Evolutionary conservation across 1,140 invertebrate genomes (phyloP), one percentile per base, ranked within the genome.

Genomic region (Nautilus pompilius): DNA sequence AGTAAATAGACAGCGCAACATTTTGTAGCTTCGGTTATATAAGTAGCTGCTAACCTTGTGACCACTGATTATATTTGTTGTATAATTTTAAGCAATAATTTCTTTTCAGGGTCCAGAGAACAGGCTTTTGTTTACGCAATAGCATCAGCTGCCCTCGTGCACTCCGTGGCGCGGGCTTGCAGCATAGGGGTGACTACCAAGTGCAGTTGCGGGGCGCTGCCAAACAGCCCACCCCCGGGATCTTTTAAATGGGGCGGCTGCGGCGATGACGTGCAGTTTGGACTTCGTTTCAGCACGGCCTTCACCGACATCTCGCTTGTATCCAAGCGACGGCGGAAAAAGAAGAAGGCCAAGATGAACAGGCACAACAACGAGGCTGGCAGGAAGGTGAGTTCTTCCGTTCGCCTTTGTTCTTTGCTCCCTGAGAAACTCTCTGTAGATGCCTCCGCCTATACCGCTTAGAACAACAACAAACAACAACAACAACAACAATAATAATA

Each of bases 121-220:
- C 91, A 91, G 53, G 90, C 91, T 0, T 91, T 90, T 62, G 85
- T 93, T 34, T 87, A 93, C 70, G 89, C 90, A 0, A 80, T 93
- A 8, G 84, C 89, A 0, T 88, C 90, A 0, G 90, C 91, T 0
- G 88, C 90, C 2, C 80, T 93, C 48, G 87, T 88, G 13, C 89
- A 90, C 76, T 87, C 88, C 3, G 84, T 92, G 17, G 88, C 91
- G 0, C 83, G 88, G 66, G 90, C 88, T 1, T 94, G 92, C 77
- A 87, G 89, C 30, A 84, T 85, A 4, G 89, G 88, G 5, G 87
- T 87, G 68, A 81, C 89, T 22, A 88, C 87, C 3, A 87, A 88
- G 66, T 90, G 89, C 72, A 85, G 84, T 64, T 90, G 89, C 74
- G 87, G 88, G 62, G 75, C 83, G 49, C 61, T 77, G 20, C 76